Evolutionary conservation across 2,797 vertebrate genomes (phyloP), one percentile per base, ranked within the genome.

Genomic region (Typhlichthys eigenmanni): DNA sequence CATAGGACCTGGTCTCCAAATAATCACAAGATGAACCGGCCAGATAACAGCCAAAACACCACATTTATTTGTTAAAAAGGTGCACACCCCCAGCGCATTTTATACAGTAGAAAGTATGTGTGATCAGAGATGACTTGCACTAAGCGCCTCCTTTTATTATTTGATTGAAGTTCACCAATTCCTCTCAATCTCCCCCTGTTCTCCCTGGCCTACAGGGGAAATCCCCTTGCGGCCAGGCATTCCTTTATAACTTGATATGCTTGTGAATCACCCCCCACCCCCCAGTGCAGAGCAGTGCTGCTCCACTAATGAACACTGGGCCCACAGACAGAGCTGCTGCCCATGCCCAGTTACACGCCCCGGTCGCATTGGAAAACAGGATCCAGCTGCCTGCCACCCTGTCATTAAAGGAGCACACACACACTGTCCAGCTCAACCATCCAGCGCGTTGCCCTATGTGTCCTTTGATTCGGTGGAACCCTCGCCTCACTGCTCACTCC

Each of bases 181-280:
- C 76, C 73, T 55, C 77, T 70, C 64, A 74, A 83, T 86, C 83
- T 69, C 64, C 45, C 71, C 78, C 70, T 66, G 76, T 76, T 68
- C 69, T 19, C 71, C 47, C 68, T 68, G 51, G 58, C 73, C 75
- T 72, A 76, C 79, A 74, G 88, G 88, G 86, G 88, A 88, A 90
- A 87, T 86, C 89, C 88, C 87, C 85, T 86, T 89, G 90, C 81
- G 87, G 89, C 80, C 80, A 84, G 76, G 76, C 86, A 76, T 88
- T 89, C 81, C 90, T 85, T 87, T 92, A 89, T 85, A 92, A 92
- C 89, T 87, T 90, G 91, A 92, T 92, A 91, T 79, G 88, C 89
- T 92, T 92, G 89, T 91, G 90, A 91, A 90, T 86, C 85, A 83
- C 83, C 89, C 83, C 77, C 80, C 14, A 34, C 5, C 60, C 55